Evolutionary conservation across 2,888 invertebrate species (phyloP).

Genomic region (Acheta domesticus): DNA sequence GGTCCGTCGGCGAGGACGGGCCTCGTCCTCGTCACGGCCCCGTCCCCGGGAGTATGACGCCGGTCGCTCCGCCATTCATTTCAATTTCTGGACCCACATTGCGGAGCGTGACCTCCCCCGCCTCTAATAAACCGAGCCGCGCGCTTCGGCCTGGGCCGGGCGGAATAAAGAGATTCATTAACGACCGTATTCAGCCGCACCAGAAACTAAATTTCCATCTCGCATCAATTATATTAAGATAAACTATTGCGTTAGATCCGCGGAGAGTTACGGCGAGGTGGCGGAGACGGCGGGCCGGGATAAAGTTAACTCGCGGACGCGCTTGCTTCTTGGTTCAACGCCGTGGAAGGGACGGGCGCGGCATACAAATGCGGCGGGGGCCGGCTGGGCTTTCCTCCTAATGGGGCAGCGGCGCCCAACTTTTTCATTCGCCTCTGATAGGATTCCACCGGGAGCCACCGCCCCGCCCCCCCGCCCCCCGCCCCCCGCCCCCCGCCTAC

Average conservation of each 20-base stretch:
- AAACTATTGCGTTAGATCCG: background rate
- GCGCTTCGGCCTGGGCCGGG: background rate
- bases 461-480: too few relatives aligned
- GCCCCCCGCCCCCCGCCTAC: too few relatives aligned
- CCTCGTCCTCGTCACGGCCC: too few relatives aligned
- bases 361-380: background rate
- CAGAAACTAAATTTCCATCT: background rate
- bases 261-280: background rate
- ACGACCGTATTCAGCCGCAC: background rate
- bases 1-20: too few relatives aligned
- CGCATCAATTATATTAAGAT: background rate
- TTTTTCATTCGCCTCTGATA: slow-evolving; percentile 18
- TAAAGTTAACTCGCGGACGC: background rate
- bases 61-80: background rate
- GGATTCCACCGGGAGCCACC: background rate
- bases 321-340: slow-evolving; percentile 6
- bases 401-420: background rate
- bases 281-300: background rate
- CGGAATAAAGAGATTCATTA: slow-evolving; percentile 4
- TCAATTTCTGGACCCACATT: background rate
- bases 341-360: background rate
- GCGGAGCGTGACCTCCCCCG: background rate
- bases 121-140: too few relatives aligned
- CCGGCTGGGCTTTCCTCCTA: background rate
- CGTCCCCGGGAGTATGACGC: too few relatives aligned